These are phyloP conservation scores for Eupithecia subfuscata DNA, from an alignment of 2,888 invertebrate species.

Conservation along the genomic window DNA sequence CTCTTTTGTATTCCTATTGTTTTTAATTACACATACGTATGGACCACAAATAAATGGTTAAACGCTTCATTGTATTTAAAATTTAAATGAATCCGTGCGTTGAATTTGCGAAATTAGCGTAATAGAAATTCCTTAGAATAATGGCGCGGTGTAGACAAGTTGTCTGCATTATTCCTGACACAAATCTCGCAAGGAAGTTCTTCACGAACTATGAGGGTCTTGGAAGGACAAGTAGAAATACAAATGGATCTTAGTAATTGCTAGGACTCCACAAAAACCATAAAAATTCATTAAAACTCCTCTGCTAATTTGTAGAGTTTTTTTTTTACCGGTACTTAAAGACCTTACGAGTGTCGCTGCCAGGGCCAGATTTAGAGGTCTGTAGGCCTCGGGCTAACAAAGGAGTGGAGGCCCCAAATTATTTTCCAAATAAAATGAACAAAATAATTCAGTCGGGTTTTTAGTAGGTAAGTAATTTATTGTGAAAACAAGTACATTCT, in stretches of 20 bases:
- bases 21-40: slow-evolving; percentile 54
- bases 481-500: too few relatives aligned
- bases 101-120: slow-evolving; percentile 44
- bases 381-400: too few relatives aligned
- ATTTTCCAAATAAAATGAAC: too few relatives aligned
- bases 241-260: background rate
- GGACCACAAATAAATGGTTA: slow-evolving; percentile 48
- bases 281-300: background rate
- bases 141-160: slow-evolving; percentile 38
- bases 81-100: slow-evolving; percentile 51
- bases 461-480: too few relatives aligned
- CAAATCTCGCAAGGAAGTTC: slow-evolving; percentile 15
- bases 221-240: background rate
- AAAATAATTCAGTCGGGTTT: too few relatives aligned
- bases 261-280: background rate
- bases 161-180: slow-evolving; percentile 40
- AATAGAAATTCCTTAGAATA: slow-evolving; percentile 38
- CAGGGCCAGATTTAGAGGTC: too few relatives aligned
- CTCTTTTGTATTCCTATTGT: slow-evolving; percentile 53
- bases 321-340: background rate
- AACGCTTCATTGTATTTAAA: slow-evolving; percentile 52
- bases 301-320: background rate
- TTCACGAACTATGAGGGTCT: background rate
- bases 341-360: background rate
- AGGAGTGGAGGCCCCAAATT: too few relatives aligned